Percentiles rank a stretch among this genome's conserved stretches.
Conservation (phyloP, 2,888 invertebrate species). For the Drosophila formosana region DNA sequence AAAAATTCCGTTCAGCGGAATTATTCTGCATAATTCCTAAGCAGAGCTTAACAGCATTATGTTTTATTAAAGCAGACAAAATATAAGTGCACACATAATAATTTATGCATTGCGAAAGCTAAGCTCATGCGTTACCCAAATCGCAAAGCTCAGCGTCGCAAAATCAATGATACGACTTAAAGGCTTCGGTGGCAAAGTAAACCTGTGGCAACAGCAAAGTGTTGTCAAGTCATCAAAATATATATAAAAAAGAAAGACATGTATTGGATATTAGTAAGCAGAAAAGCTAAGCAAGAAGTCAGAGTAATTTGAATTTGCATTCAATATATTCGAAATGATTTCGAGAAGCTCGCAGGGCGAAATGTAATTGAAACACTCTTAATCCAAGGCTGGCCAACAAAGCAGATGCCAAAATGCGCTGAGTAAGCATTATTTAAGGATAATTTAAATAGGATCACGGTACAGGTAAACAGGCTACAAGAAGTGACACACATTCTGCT, state of each 20-base stretch:
- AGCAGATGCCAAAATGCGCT: conserved; percentile 39
- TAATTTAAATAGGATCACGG: conserved; percentile 62
- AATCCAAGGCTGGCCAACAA: conserved; percentile 42
- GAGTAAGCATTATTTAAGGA: conserved; percentile 67
- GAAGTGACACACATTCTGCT: conserved; percentile 26
- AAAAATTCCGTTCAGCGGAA: not conserved
- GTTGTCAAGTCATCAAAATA: conserved; percentile 8
- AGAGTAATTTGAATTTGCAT: conserved; percentile 42
- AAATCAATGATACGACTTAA: not conserved
- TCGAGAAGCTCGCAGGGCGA: conserved; percentile 5
- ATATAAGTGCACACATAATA: conserved; percentile 1
- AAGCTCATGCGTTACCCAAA: not conserved
- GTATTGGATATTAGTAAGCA: conserved; percentile 10
- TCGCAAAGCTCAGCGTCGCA: not conserved
- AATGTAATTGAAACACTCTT: conserved; percentile 52
- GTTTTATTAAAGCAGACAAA: not conserved
- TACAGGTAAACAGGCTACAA: conserved; percentile 4
- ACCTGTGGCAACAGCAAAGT: not conserved
- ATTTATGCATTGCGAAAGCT: not conserved
- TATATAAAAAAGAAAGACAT: not conserved
- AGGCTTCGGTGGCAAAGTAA: not conserved
- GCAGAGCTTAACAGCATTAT: not conserved
- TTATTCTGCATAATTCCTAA: not conserved
- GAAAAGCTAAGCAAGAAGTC: not conserved
- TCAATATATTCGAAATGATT: conserved; percentile 12